A percentile compares a stretch with the other conserved stretches of the same genome.
Evolutionary conservation across 1,140 invertebrate species (phyloP).

Genomic region (Leptinotarsa undecemlineata): DNA sequence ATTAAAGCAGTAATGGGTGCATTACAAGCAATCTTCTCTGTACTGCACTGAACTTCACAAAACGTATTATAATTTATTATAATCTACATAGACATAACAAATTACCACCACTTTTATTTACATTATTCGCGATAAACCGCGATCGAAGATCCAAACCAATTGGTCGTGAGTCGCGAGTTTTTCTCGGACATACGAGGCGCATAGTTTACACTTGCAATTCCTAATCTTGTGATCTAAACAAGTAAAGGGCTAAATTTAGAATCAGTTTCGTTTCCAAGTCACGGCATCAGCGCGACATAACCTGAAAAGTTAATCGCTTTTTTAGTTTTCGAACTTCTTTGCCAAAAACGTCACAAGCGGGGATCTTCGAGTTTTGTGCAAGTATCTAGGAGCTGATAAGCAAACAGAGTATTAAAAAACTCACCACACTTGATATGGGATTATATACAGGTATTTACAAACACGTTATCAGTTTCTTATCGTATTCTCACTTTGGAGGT

Average conservation of each 20-base stretch:
- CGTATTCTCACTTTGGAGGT: not conserved
- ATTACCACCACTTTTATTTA: not conserved
- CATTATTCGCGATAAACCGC: not conserved
- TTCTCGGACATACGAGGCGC: not conserved
- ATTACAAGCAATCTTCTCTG: too few species aligned
- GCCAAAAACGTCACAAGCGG: too few species aligned
- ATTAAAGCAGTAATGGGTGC: too few species aligned
- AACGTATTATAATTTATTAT: too few species aligned
- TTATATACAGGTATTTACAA: slow-evolving; percentile 39
- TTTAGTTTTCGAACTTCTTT: too few species aligned
- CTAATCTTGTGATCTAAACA: slow-evolving; percentile 1
- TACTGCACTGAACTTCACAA: too few species aligned
- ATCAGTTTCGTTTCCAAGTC: not conserved
- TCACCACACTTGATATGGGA: slow-evolving; percentile 33
- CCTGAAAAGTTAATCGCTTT: not conserved
- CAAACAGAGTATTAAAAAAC: not conserved
- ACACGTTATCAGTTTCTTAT: slow-evolving; percentile 16
- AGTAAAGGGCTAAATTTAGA: not conserved
- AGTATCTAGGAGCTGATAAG: not conserved
- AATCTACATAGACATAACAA: not conserved
- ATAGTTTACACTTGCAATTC: not conserved
- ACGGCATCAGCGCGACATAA: not conserved
- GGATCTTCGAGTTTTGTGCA: not conserved
- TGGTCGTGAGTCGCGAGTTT: not conserved
- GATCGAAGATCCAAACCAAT: not conserved